Base-by-base conservation (phyloP, 2,888 invertebrate species). In the Eurois occulta region DNA sequence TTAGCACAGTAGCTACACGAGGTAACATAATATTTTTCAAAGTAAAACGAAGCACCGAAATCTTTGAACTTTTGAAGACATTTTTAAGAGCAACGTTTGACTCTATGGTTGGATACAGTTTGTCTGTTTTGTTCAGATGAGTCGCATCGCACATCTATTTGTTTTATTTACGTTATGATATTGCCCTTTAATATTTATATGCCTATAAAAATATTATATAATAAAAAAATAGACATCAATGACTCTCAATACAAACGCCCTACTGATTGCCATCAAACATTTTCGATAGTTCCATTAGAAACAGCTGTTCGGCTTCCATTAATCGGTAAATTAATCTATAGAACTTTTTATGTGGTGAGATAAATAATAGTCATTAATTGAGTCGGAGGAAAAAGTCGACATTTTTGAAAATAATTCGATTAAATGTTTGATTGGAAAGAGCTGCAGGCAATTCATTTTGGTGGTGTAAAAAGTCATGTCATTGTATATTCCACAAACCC, bases 281-380 rank as follows among this genome's bases (percentile, higher is more conserved):
- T 90, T 90, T 90, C 90, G 90, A 92, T 92, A 91, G 87, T 88
- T 92, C 92, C 91, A 94, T 94, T 91, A 93, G 78, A 85, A 91
- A 90, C 94, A 94, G 92, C 93, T 94, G 94, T 92, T 92, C 84
- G 75, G 86, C 81, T 85, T 84, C 90, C 83, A 92, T 92, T 92
- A 92, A 93, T 92, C 89, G 90, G 88, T 85, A 88, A 87, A 91
- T 92, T 90, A 92, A 94, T 89, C 89, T 90, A 85, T 77, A 81
- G 64, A 85, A 69, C 74, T 81, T 87, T 87, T 86, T 85, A 55
- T 84, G 80, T 80, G 77, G 80, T 75, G 76, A 70, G 80, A 80
- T 80, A 80, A 82, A 86, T 82, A 81, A 87, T 82, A 87, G 75
- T 62, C 67, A 81, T 83, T 78, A 80, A 75, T 77, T 64, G 65